Evolutionary conservation across 2,888 invertebrate genomes (phyloP).

Genomic region (Pyrocoelia pectoralis): DNA sequence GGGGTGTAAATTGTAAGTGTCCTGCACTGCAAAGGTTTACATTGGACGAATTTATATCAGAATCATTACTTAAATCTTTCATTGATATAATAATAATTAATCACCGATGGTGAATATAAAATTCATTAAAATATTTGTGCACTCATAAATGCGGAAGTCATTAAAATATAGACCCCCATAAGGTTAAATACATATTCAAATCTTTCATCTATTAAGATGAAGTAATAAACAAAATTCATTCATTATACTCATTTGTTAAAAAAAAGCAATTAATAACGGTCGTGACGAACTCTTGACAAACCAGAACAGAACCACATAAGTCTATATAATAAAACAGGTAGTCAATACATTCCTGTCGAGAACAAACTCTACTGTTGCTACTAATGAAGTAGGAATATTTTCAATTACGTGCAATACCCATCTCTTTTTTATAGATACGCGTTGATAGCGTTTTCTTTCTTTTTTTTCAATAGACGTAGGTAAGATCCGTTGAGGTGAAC

Average conservation of each 20-base stretch:
- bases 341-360: constrained; percentile 23
- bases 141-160: constrained; percentile 1
- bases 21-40: no score
- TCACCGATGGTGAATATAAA: no score
- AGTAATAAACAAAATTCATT: constrained; percentile 14
- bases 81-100: neutral
- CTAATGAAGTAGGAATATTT: constrained; percentile 22
- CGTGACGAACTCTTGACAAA: constrained; percentile 25
- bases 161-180: constrained; percentile 3
- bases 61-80: no score
- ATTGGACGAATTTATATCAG: no score
- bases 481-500: constrained; percentile 18
- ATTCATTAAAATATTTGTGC: neutral
- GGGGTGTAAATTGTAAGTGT: no score
- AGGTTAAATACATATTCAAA: constrained; percentile 4
- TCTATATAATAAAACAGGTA: constrained; percentile 24
- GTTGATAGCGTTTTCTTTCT: neutral
- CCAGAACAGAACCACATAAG: constrained; percentile 25
- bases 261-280: constrained; percentile 25
- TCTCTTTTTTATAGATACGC: constrained; percentile 2
- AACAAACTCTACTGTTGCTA: constrained; percentile 21
- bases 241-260: constrained; percentile 19
- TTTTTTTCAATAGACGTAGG: constrained; percentile 19
- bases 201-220: constrained; percentile 8
- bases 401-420: constrained; percentile 14